These are phyloP conservation scores for Lumbricus terrestris DNA, from an alignment of 2,888 invertebrate species.

Conservation along the genomic window DNA sequence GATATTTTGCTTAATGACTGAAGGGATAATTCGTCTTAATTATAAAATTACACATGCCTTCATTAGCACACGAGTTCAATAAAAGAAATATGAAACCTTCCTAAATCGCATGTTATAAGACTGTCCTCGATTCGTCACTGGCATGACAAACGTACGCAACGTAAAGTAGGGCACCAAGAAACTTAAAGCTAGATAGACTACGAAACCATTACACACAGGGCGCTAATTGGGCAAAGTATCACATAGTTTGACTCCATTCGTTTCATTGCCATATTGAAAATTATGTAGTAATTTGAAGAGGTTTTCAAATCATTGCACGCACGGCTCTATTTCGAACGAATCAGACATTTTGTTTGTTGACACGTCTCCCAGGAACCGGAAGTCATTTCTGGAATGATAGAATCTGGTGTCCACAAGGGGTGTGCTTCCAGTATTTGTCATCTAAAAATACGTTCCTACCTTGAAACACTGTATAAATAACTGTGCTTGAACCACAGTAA, in stretches of 20 bases:
- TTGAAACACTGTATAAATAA: neutral
- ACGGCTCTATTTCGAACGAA: slow-evolving; percentile 18
- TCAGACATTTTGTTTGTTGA: slow-evolving; percentile 13
- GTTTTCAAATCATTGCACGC: neutral
- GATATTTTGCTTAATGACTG: neutral
- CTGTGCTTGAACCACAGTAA: no score
- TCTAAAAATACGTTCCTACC: no score
- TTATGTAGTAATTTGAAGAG: neutral
- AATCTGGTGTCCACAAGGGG: neutral
- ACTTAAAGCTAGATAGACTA: neutral
- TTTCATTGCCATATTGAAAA: neutral
- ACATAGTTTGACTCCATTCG: neutral
- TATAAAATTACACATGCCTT: no score
- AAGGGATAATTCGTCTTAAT: no score
- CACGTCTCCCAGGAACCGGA: neutral
- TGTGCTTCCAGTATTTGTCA: neutral
- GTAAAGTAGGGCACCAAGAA: no score
- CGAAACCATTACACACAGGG: neutral
- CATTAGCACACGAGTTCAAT: no score
- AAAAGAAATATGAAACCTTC: no score
- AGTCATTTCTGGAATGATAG: neutral
- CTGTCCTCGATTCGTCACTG: no score
- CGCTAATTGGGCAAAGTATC: neutral
- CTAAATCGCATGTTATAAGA: no score
- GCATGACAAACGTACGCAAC: no score